Evolutionary conservation across 2,888 invertebrate genomes (phyloP), one percentile per base, ranked within the genome.

Genomic region (Gortyna flavago): DNA sequence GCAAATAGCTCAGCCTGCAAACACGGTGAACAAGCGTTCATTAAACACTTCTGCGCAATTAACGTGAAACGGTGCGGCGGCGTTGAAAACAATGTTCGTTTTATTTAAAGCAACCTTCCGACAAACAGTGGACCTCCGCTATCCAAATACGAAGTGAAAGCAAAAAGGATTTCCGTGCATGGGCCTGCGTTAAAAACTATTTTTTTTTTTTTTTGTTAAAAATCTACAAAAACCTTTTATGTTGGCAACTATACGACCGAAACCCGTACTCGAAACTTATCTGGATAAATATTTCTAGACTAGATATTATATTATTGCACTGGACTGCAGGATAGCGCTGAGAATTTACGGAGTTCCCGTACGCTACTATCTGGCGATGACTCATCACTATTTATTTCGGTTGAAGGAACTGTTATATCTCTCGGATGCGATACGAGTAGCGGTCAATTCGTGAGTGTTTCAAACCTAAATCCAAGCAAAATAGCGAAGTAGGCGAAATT

Each of bases 21-120:
- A 93, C 90, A 92, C 81, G 75, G 88, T 79, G 91, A 93, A 93
- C 93, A 93, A 93, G 91, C 92, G 91, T 93, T 94, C 93, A 93
- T 94, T 95, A 94, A 94, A 93, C 93, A 93, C 94, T 94, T 94
- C 91, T 93, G 92, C 90, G 90, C 94, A 94, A 94, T 94, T 94
- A 93, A 91, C 91, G 89, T 89, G 89, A 85, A 91, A 88, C 90
- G 87, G 90, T 86, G 87, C 86, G 89, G 84, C 89, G 89, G 83
- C 89, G 91, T 87, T 91, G 90, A 89, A 91, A 93, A 93, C 93
- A 94, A 91, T 92, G 91, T 89, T 87, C 91, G 91, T 91, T 93
- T 93, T 92, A 92, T 93, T 92, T 90, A 90, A 89, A 89, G 74
- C 87, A 82, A 85, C 91, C 88, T 83, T 80, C 88, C 80, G 80